Evolutionary conservation across 2,113 vertebrate species (phyloP), one percentile per base, ranked within the genome.

Genomic region (Gallinago paraguaiae): DNA sequence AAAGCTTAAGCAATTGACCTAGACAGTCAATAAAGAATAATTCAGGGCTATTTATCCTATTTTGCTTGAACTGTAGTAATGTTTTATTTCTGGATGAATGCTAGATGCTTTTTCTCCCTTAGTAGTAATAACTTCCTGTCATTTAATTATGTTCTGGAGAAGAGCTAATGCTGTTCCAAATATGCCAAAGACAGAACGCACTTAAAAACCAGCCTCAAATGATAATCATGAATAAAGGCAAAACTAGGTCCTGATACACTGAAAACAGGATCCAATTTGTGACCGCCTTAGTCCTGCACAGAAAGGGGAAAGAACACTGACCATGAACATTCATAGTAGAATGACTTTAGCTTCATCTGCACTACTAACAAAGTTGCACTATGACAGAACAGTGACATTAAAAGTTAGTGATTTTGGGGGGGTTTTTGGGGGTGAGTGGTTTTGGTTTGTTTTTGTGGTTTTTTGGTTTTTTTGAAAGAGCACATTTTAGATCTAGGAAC

Each of bases 41-140:
- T 79, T 63, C 22, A 41, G 10, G 20, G 54, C 31, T 84, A 48
- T 78, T 84, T 78, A 83, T 90, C 63, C 48, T 82, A 41, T 69
- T 80, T 92, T 61, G 45, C 50, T 89, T 70, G 57, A 82, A 85
- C 8, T 74, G n/a, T 28, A 74, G 53, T 27, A 41, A 39, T 10
- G 30, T 60, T 95, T 91, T 88, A 93, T 86, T 96, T 82, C 77
- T 82, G 69, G 39, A 75, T 69, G 41, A 94, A 85, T 6, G 1
- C 61, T 70, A 75, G 59, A 86, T 79, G 63, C 27, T 43, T 90
- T 83, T 45, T 83, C 46, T 94, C 51, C 70, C 45, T 74, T 27
- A 77, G 54, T 2, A 87, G 61, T 25, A 96, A 71, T 57, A 95
- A 71, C 46, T 78, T 90, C 65, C 86, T 88, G 45, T 74, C 69